phyloP scores from a whole-genome alignment of 2,113 vertebrate species.

The Phasianus colchicus region DNA sequence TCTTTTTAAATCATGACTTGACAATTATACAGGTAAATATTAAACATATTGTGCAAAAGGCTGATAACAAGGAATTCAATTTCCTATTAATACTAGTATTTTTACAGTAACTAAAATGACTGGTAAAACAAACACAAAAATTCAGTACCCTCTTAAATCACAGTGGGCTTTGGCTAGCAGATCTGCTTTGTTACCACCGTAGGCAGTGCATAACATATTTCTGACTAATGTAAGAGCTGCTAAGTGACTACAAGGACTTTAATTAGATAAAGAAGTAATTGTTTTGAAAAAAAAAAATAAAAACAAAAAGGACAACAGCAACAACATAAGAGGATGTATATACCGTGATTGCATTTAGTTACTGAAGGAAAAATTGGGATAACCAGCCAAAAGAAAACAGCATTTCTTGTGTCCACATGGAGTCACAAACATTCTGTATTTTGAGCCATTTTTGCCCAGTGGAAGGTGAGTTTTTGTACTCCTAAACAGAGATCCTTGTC shows the following conservation, averaged over 20 bases:
- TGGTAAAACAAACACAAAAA: slow-evolving; percentile 7
- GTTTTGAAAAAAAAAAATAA: not conserved
- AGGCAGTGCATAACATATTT: not conserved
- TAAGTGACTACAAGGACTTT: slow-evolving; percentile 25
- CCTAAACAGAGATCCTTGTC: not conserved
- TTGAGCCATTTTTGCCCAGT: not conserved
- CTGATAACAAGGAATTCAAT: not conserved
- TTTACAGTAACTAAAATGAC: not conserved
- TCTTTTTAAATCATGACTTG: not conserved
- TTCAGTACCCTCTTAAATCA: not conserved
- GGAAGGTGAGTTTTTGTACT: not conserved
- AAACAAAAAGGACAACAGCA: not conserved
- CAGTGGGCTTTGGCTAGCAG: not conserved
- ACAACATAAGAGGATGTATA: not conserved
- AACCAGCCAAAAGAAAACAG: not conserved
- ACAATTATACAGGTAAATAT: not conserved
- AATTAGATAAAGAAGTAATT: slow-evolving; percentile 19
- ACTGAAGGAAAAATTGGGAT: not conserved
- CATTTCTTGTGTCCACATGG: not conserved
- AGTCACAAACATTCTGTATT: not conserved
- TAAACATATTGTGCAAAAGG: not conserved
- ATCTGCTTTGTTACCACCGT: not conserved
- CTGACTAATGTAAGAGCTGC: not conserved
- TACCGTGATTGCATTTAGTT: not conserved
- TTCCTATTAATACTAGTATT: not conserved